phyloP scores from a whole-genome alignment of 2,113 vertebrate genomes.

The Micronisus gabar region DNA sequence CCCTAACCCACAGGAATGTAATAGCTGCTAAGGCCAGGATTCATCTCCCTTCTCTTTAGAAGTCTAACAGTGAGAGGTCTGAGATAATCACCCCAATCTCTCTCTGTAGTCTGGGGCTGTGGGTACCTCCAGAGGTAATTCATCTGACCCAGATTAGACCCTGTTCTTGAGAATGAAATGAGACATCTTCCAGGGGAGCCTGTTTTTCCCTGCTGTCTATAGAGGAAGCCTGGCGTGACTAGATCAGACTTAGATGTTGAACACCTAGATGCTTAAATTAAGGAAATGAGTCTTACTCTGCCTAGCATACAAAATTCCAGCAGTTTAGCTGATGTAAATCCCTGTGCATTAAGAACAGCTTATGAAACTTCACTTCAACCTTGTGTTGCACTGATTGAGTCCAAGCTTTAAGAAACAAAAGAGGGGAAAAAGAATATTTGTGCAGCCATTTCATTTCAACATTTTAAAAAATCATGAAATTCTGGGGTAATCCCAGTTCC shows the following conservation, averaged over 20 bases:
- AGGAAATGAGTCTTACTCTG: not conserved
- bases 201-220: not conserved
- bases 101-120: not conserved
- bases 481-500: not conserved
- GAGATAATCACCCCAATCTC: slow-evolving; percentile 44
- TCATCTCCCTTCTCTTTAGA: slow-evolving; percentile 25
- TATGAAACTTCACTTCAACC: not conserved
- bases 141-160: not conserved
- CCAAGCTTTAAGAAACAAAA: not conserved
- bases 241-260: not conserved
- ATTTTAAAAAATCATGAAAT: not conserved
- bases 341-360: not conserved
- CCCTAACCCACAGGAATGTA: slow-evolving; percentile 8
- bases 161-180: not conserved
- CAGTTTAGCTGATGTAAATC: not conserved
- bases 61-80: not conserved
- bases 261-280: not conserved
- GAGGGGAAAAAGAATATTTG: fast-evolving
- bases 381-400: not conserved
- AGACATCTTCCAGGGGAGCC: not conserved
- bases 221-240: not conserved
- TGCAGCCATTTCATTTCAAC: not conserved
- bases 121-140: not conserved
- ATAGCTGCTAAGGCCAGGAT: slow-evolving; percentile 21
- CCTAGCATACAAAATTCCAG: not conserved